phyloP scores from a whole-genome alignment of 2,888 invertebrate species.

The Tiphia femorata region DNA sequence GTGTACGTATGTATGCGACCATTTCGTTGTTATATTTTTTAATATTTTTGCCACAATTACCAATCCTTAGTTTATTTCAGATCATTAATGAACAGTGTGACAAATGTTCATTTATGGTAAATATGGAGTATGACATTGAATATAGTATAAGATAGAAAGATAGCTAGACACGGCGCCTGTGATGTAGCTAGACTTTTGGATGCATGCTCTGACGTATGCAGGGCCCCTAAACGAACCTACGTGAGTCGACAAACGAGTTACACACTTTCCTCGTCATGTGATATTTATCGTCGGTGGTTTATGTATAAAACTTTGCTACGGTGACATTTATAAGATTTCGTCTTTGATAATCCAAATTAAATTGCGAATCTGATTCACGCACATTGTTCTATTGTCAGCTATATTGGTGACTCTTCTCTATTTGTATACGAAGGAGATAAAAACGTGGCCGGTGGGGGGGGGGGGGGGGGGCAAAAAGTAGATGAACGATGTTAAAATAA shows the following conservation, averaged over 20 bases:
- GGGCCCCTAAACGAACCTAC: conserved; percentile 46
- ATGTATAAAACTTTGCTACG: conserved; percentile 43
- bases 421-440: conserved; percentile 33
- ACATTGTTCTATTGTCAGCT: conserved; percentile 9
- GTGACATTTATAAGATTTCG: conserved; percentile 20
- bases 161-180: conserved; percentile 62
- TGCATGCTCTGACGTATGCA: conserved; percentile 53
- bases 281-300: conserved; percentile 58
- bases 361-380: no score
- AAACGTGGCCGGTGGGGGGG: neutral
- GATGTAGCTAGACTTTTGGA: conserved; percentile 60
- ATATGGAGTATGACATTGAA: conserved; percentile 40
- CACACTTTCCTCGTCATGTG: conserved; percentile 48
- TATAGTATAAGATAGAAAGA: conserved; percentile 51
- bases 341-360: no score
- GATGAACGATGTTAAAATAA: conserved; percentile 25
- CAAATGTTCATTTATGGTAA: conserved; percentile 49
- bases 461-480: neutral
- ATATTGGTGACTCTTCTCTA: conserved; percentile 23
- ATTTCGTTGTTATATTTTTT: conserved; percentile 57
- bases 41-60: conserved; percentile 48
- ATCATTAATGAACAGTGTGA: conserved; percentile 42
- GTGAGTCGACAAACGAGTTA: conserved; percentile 39
- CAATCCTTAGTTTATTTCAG: conserved; percentile 39
- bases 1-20: conserved; percentile 48